These are phyloP conservation scores for Antigone vipio DNA, from an alignment of 2,113 vertebrate species.

Conservation along the genomic window DNA sequence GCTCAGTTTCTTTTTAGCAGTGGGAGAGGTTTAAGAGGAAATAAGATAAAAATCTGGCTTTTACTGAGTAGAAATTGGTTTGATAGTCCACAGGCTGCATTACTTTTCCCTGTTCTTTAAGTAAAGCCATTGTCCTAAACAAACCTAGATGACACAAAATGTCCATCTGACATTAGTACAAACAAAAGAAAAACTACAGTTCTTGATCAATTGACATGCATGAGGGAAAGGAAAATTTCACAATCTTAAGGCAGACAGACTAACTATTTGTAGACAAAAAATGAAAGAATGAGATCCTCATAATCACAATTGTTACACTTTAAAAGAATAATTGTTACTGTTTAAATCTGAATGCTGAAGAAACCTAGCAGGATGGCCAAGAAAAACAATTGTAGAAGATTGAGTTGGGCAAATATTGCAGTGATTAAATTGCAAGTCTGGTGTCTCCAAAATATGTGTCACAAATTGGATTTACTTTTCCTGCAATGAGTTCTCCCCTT, in stretches of 20 bases:
- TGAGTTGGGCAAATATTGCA: neutral
- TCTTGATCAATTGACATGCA: neutral
- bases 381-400: neutral
- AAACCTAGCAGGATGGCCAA: neutral
- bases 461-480: neutral
- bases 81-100: neutral
- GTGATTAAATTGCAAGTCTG: neutral
- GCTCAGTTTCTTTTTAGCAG: neutral
- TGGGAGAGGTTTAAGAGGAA: neutral
- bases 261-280: neutral
- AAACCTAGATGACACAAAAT: neutral
- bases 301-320: neutral
- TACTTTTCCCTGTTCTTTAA: neutral
- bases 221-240: neutral
- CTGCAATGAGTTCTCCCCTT: neutral
- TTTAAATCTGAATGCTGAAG: neutral
- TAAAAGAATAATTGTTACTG: neutral
- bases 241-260: neutral
- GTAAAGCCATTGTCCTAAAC: neutral
- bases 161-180: neutral
- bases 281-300: accelerated
- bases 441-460: neutral
- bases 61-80: neutral
- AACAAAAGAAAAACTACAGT: neutral
- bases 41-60: neutral